Base-by-base conservation (phyloP, 2,797 vertebrate species). In the Neoniphon sammara region DNA sequence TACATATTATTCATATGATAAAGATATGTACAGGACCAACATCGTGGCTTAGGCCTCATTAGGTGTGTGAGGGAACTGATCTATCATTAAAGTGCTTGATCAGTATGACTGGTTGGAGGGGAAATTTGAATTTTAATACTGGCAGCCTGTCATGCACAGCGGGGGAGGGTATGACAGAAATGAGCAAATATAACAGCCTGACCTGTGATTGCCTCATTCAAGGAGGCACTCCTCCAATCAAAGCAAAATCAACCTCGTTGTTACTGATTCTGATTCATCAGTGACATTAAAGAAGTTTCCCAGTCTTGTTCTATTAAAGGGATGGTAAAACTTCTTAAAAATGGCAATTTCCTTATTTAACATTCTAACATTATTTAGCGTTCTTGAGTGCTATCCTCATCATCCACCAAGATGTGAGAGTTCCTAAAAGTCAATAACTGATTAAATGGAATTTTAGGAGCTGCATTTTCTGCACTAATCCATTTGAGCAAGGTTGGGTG, bases 1-100 rank as follows among this genome's bases (percentile, higher is more conserved):
- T 55, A 5, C 0, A 15, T 17, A 47, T 69, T 20, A 72, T 66
- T 70, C 12, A 63, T 69, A 47, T 55, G 18, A 65, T 53, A 34
- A 63, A 75, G 53, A 18, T 31, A 25, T 55, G 25, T 57, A n/a
- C 23, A 14, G 55, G 53, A 79, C 75, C 52, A 54, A 12, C 21
- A 10, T 60, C 42, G 66, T 31, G 31, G 50, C 36, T 23, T 58
- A 65, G 44, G 69, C 66, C 57, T 75, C 58, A 86, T 82, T 83
- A 81, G 70, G 30, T 52, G 14, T 54, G 56, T 61, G 34, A 60
- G 57, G 53, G 44, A 77, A 53, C 30, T 69, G 61, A 77, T 81
- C 27, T 70, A 54, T 85, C 68, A 80, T 83, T 81, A 64, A 82
- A 80, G 52, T n/a, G n/a, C 9, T 0, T 18, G 54, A 65, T 78